Evolutionary conservation across 1,140 invertebrate species (phyloP).

Genomic region (Diuraphis noxia): DNA sequence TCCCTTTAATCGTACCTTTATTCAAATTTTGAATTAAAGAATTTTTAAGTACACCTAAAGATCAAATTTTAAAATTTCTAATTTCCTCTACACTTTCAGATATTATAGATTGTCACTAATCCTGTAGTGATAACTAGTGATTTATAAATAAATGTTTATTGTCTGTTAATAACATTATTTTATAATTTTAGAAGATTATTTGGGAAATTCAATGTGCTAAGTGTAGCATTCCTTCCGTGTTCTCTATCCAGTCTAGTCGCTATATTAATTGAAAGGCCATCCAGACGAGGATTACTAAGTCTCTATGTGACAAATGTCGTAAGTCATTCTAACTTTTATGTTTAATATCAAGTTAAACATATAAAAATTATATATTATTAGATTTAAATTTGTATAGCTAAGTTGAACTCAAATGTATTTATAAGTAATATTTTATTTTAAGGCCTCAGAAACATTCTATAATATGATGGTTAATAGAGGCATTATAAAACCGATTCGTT

Average conservation of each 20-base stretch:
- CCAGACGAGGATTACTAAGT: constrained; percentile 70
- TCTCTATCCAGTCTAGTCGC: constrained; percentile 72
- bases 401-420: not conserved
- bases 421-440: constrained; percentile 56
- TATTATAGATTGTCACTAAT: no score
- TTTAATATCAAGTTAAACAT: not conserved
- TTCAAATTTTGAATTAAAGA: no score
- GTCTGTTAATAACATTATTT: not conserved
- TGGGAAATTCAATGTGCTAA: constrained; percentile 71
- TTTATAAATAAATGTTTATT: no score
- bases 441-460: constrained; percentile 78
- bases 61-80: no score
- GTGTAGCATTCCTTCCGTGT: constrained; percentile 72
- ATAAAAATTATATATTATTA: not conserved
- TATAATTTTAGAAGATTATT: constrained; percentile 65
- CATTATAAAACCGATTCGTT: constrained; percentile 66
- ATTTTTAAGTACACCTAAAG: no score
- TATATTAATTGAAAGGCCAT: constrained; percentile 75
- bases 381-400: not conserved
- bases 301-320: constrained; percentile 81
- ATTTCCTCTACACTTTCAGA: no score
- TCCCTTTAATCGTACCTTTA: no score
- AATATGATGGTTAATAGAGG: constrained; percentile 71
- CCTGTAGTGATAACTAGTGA: no score
- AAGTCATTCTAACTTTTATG: constrained; percentile 59